A percentile compares a stretch with the other conserved stretches of the same genome.
These are phyloP conservation scores for Apodemus agrarius DNA, from an alignment of 2,797 vertebrate species.

Conservation along the genomic window DNA sequence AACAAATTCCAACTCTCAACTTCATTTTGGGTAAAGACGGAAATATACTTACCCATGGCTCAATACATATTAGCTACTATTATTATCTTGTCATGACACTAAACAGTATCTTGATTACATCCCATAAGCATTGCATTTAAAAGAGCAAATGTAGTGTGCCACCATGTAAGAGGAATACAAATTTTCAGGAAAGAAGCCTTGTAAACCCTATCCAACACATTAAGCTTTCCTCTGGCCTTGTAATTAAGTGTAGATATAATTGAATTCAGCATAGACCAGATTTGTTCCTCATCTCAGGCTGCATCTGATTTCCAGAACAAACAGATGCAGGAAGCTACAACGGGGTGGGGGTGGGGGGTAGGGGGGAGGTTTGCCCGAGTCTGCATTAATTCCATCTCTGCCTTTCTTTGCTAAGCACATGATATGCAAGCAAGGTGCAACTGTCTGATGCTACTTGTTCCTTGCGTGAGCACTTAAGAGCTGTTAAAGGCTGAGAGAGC, in stretches of 20 bases:
- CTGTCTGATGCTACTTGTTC: background rate
- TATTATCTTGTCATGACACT: constrained; percentile 6
- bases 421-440: background rate
- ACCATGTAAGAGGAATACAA: background rate
- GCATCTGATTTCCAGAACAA: constrained; percentile 49
- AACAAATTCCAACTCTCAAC: background rate
- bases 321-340: background rate
- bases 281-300: constrained; percentile 39
- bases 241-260: background rate
- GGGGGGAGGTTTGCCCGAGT: background rate
- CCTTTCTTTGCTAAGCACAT: background rate
- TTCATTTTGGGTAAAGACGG: constrained; percentile 16
- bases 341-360: too few species aligned
- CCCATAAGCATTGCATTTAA: constrained; percentile 10
- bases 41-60: background rate
- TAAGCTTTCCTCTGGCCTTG: constrained; percentile 17
- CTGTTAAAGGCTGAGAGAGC: background rate
- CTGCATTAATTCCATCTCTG: background rate
- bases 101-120: constrained; percentile 19
- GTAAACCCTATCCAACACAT: background rate
- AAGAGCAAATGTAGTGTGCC: constrained; percentile 31
- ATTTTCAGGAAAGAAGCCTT: constrained; percentile 24
- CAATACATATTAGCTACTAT: constrained; percentile 11
- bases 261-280: background rate
- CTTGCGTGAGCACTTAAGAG: background rate